phyloP scores from a whole-genome alignment of 1,140 invertebrate species.

The Hestina assimilis region DNA sequence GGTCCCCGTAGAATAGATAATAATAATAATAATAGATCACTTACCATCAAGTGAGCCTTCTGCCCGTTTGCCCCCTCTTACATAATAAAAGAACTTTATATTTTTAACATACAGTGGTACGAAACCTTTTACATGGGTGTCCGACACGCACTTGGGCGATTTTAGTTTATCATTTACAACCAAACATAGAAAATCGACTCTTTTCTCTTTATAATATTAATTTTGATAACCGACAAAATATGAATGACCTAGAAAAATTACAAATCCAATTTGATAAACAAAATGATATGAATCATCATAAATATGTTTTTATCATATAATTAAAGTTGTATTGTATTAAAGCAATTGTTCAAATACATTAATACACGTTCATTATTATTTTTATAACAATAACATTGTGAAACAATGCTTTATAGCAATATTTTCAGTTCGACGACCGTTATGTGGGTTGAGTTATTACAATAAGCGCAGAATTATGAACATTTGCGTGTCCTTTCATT shows the following conservation, averaged over 20 bases:
- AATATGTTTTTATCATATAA: neutral
- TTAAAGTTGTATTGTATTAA: slow-evolving; percentile 10
- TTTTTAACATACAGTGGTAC: too few species aligned
- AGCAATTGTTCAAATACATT: slow-evolving; percentile 13
- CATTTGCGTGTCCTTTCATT: neutral
- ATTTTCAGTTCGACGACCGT: slow-evolving; percentile 16
- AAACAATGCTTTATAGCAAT: slow-evolving; percentile 9
- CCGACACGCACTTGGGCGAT: too few species aligned
- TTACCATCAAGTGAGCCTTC: too few species aligned
- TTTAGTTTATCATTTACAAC: too few species aligned
- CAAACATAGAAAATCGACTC: too few species aligned
- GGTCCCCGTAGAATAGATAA: too few species aligned
- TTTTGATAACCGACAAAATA: too few species aligned
- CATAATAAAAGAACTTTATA: too few species aligned
- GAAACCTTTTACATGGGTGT: too few species aligned
- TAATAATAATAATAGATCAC: too few species aligned
- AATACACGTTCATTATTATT: neutral
- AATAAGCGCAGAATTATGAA: neutral
- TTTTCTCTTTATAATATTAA: too few species aligned
- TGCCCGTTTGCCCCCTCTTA: too few species aligned
- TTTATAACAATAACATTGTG: slow-evolving; percentile 10
- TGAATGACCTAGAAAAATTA: neutral
- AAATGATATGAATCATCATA: neutral
- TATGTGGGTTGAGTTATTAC: slow-evolving; percentile 14
- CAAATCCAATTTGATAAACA: neutral